Evolutionary conservation across 2,888 invertebrate species (phyloP).

Genomic region (Blastobasis lacticolella): DNA sequence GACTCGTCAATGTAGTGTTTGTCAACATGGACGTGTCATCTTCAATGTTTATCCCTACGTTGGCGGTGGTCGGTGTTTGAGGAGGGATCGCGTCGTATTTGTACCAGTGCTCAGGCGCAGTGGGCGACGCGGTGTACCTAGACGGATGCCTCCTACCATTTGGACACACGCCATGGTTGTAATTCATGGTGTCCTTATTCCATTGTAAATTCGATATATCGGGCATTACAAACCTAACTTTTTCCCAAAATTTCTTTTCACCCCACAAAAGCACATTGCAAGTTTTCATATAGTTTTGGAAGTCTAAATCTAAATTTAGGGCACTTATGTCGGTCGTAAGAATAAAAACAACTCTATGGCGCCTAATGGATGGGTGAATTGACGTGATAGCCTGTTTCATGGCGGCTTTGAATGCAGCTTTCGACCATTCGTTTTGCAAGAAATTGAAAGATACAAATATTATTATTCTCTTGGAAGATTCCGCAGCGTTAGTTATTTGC

Average conservation of each 20-base stretch:
- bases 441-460: conserved; percentile 87
- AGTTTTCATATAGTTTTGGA: conserved; percentile 81
- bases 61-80: conserved; percentile 69
- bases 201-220: conserved; percentile 79
- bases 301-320: conserved; percentile 82
- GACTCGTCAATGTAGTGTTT: conserved; percentile 76
- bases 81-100: conserved; percentile 78
- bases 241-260: conserved; percentile 92
- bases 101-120: conserved; percentile 81
- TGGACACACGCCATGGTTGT: conserved; percentile 69
- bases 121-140: conserved; percentile 82
- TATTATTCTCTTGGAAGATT: conserved; percentile 81
- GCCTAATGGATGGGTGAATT: conserved; percentile 78
- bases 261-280: conserved; percentile 84
- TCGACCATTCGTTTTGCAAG: conserved; percentile 88
- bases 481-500: conserved; percentile 76
- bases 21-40: conserved; percentile 76
- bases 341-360: conserved; percentile 74
- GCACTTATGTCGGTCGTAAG: conserved; percentile 79
- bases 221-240: conserved; percentile 87
- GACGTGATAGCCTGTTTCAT: conserved; percentile 80
- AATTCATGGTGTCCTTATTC: conserved; percentile 73
- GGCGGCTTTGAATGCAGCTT: conserved; percentile 86
- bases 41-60: conserved; percentile 68
- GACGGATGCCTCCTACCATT: conserved; percentile 75